These are phyloP conservation scores for Aporrectodea caliginosa DNA, from an alignment of 1,140 invertebrate genomes.

Conservation along the genomic window DNA sequence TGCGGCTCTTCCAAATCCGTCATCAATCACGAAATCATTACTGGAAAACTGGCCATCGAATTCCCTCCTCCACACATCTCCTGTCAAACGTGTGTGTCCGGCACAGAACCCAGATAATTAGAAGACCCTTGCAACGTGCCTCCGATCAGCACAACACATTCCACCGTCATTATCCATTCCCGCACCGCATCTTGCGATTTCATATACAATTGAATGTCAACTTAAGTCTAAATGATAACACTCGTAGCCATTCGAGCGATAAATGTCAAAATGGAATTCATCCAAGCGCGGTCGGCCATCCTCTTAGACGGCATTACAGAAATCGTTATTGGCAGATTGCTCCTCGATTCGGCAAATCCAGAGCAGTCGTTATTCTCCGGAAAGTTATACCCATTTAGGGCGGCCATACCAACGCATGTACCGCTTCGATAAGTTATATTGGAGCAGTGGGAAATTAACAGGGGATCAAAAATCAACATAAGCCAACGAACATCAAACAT, in stretches of 20 bases:
- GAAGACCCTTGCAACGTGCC: no score
- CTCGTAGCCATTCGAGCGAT: neutral
- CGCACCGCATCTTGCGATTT: no score
- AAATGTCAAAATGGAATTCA: neutral
- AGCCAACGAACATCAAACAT: neutral
- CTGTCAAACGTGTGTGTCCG: no score
- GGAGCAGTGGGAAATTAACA: neutral
- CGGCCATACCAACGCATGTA: neutral
- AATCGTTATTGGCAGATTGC: no score
- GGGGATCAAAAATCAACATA: neutral
- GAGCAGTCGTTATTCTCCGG: no score
- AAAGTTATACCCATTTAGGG: neutral
- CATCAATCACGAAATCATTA: neutral
- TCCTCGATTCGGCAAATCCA: no score
- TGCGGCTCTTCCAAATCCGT: neutral
- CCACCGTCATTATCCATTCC: no score
- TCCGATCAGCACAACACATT: no score
- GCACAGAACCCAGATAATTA: no score
- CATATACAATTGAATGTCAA: neutral
- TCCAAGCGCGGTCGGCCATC: neutral
- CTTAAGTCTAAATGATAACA: neutral
- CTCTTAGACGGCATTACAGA: neutral
- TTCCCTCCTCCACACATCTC: no score
- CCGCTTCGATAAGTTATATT: neutral
- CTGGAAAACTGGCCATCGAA: neutral